Percentiles rank a stretch among this genome's conserved stretches.
These are phyloP conservation scores for Ceratosolen solmsi DNA, from an alignment of 1,140 invertebrate species.

Conservation along the genomic window DNA sequence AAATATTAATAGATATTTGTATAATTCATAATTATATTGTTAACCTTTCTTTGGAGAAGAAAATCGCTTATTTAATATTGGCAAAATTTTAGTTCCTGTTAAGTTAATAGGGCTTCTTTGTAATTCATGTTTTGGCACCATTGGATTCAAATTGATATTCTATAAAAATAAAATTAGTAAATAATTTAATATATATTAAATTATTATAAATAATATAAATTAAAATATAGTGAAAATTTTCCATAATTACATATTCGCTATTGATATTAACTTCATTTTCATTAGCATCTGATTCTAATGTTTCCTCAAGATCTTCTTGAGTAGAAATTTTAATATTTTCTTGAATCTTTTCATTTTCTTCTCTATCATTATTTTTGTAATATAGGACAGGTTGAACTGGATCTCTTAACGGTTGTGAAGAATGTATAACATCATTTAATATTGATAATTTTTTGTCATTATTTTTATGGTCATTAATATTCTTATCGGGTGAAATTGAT, in stretches of 20 bases:
- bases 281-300: slow-evolving; percentile 18
- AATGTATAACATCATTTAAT: slow-evolving; percentile 6
- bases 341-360: not conserved
- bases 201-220: slow-evolving; percentile 16
- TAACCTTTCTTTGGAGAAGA: slow-evolving; percentile 50
- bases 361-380: not conserved
- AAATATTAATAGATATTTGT: too few species aligned
- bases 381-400: not conserved
- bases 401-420: not conserved
- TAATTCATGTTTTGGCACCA: slow-evolving; percentile 59
- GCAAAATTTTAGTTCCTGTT: not conserved
- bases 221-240: not conserved
- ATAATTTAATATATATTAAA: too few species aligned
- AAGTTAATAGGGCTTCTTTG: slow-evolving; percentile 53
- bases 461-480: not conserved
- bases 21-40: not conserved
- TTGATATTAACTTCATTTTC: slow-evolving; percentile 1
- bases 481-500: not conserved
- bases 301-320: not conserved
- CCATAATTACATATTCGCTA: not conserved
- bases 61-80: slow-evolving; percentile 10
- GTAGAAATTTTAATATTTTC: not conserved
- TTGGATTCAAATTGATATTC: slow-evolving; percentile 55
- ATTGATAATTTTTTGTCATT: not conserved
- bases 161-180: slow-evolving; percentile 37